These are phyloP conservation scores for Vanessa atalanta DNA, from an alignment of 1,140 invertebrate genomes.

Conservation along the genomic window DNA sequence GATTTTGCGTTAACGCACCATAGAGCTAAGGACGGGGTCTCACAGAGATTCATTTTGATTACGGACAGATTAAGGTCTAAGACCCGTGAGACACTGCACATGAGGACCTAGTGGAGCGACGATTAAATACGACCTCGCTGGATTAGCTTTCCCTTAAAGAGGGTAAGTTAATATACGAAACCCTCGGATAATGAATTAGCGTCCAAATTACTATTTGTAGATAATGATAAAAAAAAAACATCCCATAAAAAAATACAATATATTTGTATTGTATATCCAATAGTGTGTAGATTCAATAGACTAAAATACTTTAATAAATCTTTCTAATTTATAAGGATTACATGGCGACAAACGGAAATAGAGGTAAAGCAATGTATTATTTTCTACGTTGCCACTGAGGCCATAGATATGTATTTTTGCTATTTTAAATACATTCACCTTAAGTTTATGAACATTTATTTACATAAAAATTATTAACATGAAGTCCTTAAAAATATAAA, in stretches of 20 bases:
- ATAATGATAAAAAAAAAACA: background rate
- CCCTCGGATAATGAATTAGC: slow-evolving; percentile 29
- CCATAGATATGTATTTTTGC: too few species aligned
- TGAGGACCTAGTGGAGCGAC: slow-evolving; percentile 56
- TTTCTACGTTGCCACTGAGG: too few species aligned
- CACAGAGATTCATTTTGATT: slow-evolving; percentile 56
- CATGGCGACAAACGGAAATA: too few species aligned
- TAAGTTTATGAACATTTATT: too few species aligned
- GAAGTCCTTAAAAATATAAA: too few species aligned
- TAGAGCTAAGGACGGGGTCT: slow-evolving; percentile 40
- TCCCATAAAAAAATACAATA: background rate
- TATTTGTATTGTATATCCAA: background rate
- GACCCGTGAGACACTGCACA: slow-evolving; percentile 63
- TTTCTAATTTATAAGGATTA: too few species aligned
- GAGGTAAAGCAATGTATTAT: too few species aligned
- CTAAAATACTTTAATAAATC: too few species aligned
- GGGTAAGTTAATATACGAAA: slow-evolving; percentile 31
- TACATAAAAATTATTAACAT: too few species aligned
- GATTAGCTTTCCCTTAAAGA: slow-evolving; percentile 46
- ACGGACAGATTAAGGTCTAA: slow-evolving; percentile 62
- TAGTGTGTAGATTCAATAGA: too few species aligned
- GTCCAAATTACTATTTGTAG: slow-evolving; percentile 15
- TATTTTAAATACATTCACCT: too few species aligned
- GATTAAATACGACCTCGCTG: slow-evolving; percentile 52
- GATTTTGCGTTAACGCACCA: slow-evolving; percentile 45